These are phyloP conservation scores for Sula dactylatra DNA, from an alignment of 2,113 vertebrate species.

Conservation along the genomic window DNA sequence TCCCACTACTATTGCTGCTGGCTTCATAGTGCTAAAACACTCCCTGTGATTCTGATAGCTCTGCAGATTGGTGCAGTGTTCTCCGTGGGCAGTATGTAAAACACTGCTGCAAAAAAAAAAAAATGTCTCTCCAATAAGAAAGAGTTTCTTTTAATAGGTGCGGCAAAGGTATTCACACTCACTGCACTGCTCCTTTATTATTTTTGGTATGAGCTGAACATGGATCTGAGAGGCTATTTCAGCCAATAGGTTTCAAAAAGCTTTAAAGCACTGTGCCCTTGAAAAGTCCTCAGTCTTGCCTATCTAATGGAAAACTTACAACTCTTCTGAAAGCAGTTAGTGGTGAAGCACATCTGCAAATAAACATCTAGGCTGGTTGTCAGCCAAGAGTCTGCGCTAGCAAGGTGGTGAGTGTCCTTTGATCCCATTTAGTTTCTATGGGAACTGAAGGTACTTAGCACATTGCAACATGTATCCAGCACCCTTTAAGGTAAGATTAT, in stretches of 20 bases:
- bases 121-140: neutral
- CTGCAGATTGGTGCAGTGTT: constrained; percentile 36
- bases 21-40: neutral
- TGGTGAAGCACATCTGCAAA: constrained; percentile 15
- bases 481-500: neutral
- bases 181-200: neutral
- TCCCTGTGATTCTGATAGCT: neutral
- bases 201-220: neutral
- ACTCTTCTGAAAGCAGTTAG: neutral
- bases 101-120: neutral
- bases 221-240: neutral
- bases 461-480: neutral
- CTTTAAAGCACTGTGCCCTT: neutral
- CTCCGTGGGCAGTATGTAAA: neutral
- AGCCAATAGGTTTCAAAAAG: neutral
- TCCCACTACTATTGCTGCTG: neutral
- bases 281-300: neutral
- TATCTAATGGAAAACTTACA: neutral
- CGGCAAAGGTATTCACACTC: neutral
- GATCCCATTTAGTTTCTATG: constrained; percentile 6
- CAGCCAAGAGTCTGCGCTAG: neutral
- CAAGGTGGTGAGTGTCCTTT: neutral
- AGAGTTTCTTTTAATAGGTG: neutral
- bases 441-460: neutral
- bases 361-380: neutral